Conservation (phyloP, 2,888 invertebrate species). For the Drosophila peninsularis region DNA sequence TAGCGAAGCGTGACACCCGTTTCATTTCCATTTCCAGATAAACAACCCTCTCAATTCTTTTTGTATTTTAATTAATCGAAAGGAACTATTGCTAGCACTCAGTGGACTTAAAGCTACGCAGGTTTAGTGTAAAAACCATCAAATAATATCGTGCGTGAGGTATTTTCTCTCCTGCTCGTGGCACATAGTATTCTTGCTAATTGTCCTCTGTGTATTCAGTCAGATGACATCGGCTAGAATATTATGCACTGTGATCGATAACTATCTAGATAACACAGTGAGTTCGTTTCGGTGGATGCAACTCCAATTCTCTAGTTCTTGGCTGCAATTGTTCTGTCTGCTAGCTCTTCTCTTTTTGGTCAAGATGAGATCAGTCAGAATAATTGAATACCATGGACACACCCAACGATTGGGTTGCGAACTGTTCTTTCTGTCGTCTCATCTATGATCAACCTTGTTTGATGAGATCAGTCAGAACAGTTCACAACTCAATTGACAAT, state of each 20-base stretch:
- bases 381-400: background rate
- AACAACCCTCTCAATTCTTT: background rate
- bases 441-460: background rate
- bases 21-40: slow-evolving; percentile 7
- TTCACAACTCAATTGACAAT: slow-evolving; percentile 3
- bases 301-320: background rate
- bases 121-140: background rate
- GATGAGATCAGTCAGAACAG: slow-evolving; percentile 25
- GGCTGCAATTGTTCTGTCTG: slow-evolving; percentile 2
- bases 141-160: no score
- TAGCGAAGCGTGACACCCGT: slow-evolving; percentile 11
- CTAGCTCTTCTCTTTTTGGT: background rate
- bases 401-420: background rate
- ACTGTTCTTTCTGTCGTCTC: slow-evolving; percentile 8
- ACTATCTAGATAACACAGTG: background rate
- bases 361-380: slow-evolving; percentile 7
- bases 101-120: background rate
- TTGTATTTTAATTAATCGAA: slow-evolving; percentile 5
- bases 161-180: no score
- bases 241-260: background rate
- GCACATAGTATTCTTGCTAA: slow-evolving; percentile 6
- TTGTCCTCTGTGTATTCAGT: background rate
- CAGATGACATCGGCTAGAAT: slow-evolving; percentile 15
- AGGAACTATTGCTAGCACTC: no score
- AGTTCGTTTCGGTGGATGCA: no score